Evolutionary conservation across 2,797 vertebrate genomes (phyloP).

Genomic region (Enteromius trimaculatus): DNA sequence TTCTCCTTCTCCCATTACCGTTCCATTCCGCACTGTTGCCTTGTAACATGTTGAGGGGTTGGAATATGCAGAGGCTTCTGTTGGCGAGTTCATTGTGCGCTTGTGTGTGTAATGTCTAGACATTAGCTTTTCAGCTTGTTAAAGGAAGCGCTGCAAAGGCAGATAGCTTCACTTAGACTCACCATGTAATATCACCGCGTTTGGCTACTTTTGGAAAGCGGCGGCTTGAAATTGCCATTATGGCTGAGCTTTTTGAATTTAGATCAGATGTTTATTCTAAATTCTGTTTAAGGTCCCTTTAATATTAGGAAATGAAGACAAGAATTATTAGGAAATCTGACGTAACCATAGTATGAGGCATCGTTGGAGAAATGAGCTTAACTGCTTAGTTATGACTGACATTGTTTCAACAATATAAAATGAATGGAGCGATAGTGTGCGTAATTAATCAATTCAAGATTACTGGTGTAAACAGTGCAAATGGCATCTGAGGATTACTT

Average conservation of each 20-base stretch:
- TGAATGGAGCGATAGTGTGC: neutral
- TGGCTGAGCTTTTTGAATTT: constrained; percentile 7
- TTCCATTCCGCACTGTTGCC: constrained; percentile 40
- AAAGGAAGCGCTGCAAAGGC: constrained; percentile 9
- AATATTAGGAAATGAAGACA: constrained; percentile 6
- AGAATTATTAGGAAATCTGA: neutral
- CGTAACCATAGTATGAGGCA: neutral
- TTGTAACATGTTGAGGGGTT: constrained; percentile 36
- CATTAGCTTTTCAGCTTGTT: constrained; percentile 39
- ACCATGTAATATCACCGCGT: neutral
- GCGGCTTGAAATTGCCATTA: constrained; percentile 5
- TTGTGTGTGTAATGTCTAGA: constrained; percentile 51
- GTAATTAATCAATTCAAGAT: neutral
- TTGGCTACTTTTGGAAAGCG: neutral
- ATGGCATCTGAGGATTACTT: neutral
- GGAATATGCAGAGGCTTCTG: constrained; percentile 22
- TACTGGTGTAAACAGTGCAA: neutral
- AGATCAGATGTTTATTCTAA: neutral
- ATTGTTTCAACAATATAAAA: neutral
- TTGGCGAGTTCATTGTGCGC: constrained; percentile 13
- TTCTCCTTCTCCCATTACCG: constrained; percentile 35
- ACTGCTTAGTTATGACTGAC: neutral
- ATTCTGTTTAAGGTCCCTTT: constrained; percentile 8
- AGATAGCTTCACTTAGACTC: neutral
- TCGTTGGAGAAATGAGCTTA: neutral